A percentile compares a stretch with the other conserved stretches of the same genome.
phyloP scores from a whole-genome alignment of 2,113 vertebrate species.

The Puffinus mauretanicus region DNA sequence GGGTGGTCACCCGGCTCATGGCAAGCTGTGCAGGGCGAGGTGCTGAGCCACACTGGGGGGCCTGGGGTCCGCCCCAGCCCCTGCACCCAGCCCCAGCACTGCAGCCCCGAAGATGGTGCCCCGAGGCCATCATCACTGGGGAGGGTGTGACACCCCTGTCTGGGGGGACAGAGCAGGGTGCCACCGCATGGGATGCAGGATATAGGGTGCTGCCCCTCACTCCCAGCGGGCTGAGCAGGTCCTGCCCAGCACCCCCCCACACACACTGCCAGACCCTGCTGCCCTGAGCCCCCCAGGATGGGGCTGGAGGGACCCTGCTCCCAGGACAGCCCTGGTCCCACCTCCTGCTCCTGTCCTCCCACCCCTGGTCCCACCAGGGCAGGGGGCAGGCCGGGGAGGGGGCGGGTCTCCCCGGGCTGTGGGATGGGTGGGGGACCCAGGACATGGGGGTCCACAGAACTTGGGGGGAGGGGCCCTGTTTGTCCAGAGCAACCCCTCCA shows the following conservation, averaged over 20 bases:
- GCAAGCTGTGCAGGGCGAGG: neutral
- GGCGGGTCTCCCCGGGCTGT: too few species aligned
- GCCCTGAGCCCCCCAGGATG: neutral
- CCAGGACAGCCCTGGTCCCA: too few species aligned
- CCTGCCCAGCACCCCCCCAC: neutral
- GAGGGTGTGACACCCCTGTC: too few species aligned
- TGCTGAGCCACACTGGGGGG: neutral
- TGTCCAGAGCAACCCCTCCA: too few species aligned
- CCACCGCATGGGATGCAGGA: too few species aligned
- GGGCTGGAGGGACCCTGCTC: neutral
- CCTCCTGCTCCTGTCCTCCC: neutral
- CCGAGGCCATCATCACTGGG: neutral
- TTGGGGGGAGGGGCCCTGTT: accelerated
- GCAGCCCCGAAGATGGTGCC: too few species aligned
- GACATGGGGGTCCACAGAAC: too few species aligned
- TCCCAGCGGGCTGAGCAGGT: neutral
- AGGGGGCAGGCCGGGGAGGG: neutral
- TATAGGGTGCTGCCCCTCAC: neutral
- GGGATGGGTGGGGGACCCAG: too few species aligned
- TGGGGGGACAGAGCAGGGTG: neutral
- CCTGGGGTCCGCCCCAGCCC: neutral
- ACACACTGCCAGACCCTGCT: too few species aligned
- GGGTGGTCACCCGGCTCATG: neutral
- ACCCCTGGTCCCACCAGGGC: neutral
- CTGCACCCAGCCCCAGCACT: too few species aligned